Base-by-base conservation (phyloP, 92 coral and sea anemone genomes). In the Porites evermanni region DNA sequence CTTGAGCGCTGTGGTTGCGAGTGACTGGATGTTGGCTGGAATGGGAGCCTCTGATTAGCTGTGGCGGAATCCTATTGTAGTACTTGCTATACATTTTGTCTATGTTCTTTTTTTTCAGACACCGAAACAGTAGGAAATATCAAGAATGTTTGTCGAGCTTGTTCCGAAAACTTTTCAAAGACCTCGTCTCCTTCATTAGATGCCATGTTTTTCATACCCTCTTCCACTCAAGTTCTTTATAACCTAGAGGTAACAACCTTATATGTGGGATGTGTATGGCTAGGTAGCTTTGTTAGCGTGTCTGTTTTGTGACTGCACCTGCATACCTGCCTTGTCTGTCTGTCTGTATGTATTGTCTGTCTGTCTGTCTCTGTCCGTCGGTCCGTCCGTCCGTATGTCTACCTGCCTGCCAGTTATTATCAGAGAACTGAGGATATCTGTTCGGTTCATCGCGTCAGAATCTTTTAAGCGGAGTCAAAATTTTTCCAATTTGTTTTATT, bases 181-280 rank as follows among this genome's bases (percentile, higher is more conserved):
- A 86, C 85, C 1, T 70, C 92, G 24, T 81, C 92, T 66, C 89
- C 82, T 51, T 68, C 77, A 63, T 85, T 95, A 38, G 97, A 95
- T 79, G 77, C 94, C 38, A 66, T 94, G 80, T 97, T 97, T 77
- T 91, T 93, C 60, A 88, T 93, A 17, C 44, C 90, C 21, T 95
- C 99, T 74, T 90, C 98, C 12, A 94, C 96, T 60, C 97, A 95
- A 83, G 93, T 93, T 56, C 93, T 97, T 12, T 97, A 97, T 79
- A 95, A 96, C 80, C 91, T 97, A 75, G 98, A 97, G 99, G 99
- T 97, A 53, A 52, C 90, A 7, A 19, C 18, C 29, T 16, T 50
- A 12, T 9, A 0, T 1, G 18, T 21, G n/a, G 47, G 47, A 4
- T 11, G 14, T 14, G 21, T 12, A 19, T n/a, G 9, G 18, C 17